Evolutionary conservation across 2,797 vertebrate species (phyloP), one percentile per base, ranked within the genome.

Genomic region (Phrynocephalus guinanensis): DNA sequence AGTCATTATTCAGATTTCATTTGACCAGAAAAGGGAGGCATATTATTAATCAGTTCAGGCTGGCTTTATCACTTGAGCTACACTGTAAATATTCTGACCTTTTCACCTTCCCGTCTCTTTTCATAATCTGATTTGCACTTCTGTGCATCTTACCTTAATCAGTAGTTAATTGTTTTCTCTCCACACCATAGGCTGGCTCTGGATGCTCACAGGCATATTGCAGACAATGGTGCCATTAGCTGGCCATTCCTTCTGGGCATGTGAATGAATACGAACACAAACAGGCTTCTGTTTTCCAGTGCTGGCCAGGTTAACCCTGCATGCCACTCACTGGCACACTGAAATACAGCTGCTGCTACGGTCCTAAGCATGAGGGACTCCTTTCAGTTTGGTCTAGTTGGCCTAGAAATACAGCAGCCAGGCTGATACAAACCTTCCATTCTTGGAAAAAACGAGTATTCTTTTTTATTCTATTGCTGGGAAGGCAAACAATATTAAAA

Each of bases 181-280:
- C 15, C 33, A 82, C n/a, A 56, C 78, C 83, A 73, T 83, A 88
- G 2, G 18, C 93, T 94, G 93, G 89, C 89, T 93, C 90, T 93
- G 66, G 68, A 60, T 90, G 85, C 91, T 94, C 93, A 95, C 90
- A 93, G 84, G 90, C 90, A 94, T 91, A 94, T 90, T 90, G 82
- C 78, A 94, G 90, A 96, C 96, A 96, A 95, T 95, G 93, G 94
- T 96, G 91, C 79, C 95, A 94, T 93, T 92, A 90, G 90, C 93
- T 93, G 87, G 94, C 91, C 93, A 92, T 91, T 94, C 94, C 92
- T 95, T 92, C 72, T 92, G 84, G 92, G 87, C 78, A 22, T 89
- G 87, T 90, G 89, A 88, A 91, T 94, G 95, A 95, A 93, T 91
- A 92, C 88, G 38, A 80, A 82, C 83, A 95, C 93, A 95, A 94